Evolutionary conservation across 2,113 vertebrate genomes (phyloP).

Genomic region (Catharus minimus): DNA sequence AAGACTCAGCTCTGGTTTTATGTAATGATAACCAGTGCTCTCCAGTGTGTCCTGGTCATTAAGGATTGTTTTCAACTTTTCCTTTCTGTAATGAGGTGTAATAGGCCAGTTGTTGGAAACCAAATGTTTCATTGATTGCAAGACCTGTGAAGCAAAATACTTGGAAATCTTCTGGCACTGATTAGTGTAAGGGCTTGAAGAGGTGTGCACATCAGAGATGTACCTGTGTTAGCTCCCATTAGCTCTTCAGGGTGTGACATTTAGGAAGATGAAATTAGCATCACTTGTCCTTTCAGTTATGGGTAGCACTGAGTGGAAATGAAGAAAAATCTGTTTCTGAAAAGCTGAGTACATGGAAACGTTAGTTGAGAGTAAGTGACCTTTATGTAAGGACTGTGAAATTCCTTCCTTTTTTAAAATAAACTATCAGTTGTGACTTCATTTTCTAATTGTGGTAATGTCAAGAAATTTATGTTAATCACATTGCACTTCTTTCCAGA

Average conservation of each 20-base stretch:
- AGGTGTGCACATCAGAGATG: constrained; percentile 14
- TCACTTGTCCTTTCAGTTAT: constrained; percentile 52
- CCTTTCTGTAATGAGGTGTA: neutral
- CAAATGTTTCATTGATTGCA: constrained; percentile 36
- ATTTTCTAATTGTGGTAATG: neutral
- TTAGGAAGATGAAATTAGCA: constrained; percentile 46
- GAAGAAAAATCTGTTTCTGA: constrained; percentile 44
- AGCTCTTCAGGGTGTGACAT: constrained; percentile 13
- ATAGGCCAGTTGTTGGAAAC: constrained; percentile 8
- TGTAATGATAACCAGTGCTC: constrained; percentile 4
- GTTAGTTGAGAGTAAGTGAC: neutral
- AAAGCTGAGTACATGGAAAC: neutral
- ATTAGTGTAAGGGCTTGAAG: constrained; percentile 1
- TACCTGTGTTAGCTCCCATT: constrained; percentile 2
- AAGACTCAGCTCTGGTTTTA: neutral
- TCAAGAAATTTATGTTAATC: neutral
- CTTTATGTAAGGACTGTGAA: neutral
- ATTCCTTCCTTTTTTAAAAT: neutral
- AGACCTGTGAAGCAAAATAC: constrained; percentile 18
- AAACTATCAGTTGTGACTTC: neutral
- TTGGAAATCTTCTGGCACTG: constrained; percentile 41
- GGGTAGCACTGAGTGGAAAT: constrained; percentile 22
- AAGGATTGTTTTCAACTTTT: constrained; percentile 33
- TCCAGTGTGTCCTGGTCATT: constrained; percentile 43
- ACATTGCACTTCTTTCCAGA: neutral